A percentile compares a stretch with the other conserved stretches of the same genome.
phyloP scores from a whole-genome alignment of 1,140 invertebrate genomes.

The Zaprionus vittiger region DNA sequence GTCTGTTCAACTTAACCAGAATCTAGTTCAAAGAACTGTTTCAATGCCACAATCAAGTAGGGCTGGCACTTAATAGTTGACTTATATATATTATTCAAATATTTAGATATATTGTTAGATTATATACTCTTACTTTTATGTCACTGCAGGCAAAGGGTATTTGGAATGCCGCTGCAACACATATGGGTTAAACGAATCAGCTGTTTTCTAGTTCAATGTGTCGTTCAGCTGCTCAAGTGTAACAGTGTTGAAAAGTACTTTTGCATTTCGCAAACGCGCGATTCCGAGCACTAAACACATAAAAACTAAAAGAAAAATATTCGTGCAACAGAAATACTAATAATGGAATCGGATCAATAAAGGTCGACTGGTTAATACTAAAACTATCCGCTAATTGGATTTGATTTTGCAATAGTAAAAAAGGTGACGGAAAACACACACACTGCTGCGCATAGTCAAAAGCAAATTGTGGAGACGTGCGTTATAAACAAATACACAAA shows the following conservation, averaged over 20 bases:
- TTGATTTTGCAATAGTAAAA: slow-evolving; percentile 1
- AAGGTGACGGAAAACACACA: slow-evolving; percentile 19
- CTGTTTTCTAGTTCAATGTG: slow-evolving; percentile 22
- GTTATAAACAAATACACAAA: slow-evolving; percentile 14
- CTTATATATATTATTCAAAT: not conserved
- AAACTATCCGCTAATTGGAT: slow-evolving; percentile 42
- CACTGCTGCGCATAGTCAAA: slow-evolving; percentile 22
- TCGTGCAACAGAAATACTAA: slow-evolving; percentile 38
- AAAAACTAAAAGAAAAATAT: slow-evolving; percentile 43
- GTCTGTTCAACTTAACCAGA: not conserved
- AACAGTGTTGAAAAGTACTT: slow-evolving; percentile 25
- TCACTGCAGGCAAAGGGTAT: not conserved
- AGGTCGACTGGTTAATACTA: slow-evolving; percentile 18
- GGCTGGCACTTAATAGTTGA: not conserved
- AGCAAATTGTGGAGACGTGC: slow-evolving; percentile 18
- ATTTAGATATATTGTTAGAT: not conserved
- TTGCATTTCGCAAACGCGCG: slow-evolving; percentile 2
- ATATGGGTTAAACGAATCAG: slow-evolving; percentile 31
- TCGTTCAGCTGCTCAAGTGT: slow-evolving; percentile 13
- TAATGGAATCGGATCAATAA: slow-evolving; percentile 52
- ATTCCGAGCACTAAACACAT: slow-evolving; percentile 25
- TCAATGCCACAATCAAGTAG: not conserved
- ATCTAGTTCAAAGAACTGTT: not conserved
- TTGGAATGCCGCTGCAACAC: not conserved
- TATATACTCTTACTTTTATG: not conserved